phyloP scores from a whole-genome alignment of 2,797 vertebrate species.

The Brachymystax lenok region DNA sequence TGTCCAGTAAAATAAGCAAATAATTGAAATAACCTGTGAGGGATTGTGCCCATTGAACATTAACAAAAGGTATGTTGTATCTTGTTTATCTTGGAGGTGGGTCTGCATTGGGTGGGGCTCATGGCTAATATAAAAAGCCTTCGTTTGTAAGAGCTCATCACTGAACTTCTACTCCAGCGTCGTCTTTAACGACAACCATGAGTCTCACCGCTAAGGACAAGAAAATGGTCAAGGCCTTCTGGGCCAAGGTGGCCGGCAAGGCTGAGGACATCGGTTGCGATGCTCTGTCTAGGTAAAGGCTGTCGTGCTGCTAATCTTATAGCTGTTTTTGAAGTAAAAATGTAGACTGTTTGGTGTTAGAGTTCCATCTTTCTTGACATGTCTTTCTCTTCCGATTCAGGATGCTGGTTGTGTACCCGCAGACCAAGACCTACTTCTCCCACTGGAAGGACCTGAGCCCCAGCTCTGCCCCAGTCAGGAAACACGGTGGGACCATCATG shows the following conservation, averaged over 20 bases:
- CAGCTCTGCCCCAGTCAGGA: slow-evolving; percentile 66
- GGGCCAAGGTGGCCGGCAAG: slow-evolving; percentile 48
- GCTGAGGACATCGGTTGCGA: slow-evolving; percentile 58
- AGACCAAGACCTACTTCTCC: slow-evolving; percentile 87
- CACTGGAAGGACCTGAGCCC: slow-evolving; percentile 77
- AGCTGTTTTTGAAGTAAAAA: background rate
- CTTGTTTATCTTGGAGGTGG: background rate
- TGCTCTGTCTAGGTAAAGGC: slow-evolving; percentile 73
- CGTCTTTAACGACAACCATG: slow-evolving; percentile 49
- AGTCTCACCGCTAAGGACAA: slow-evolving; percentile 77
- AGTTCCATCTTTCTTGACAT: background rate
- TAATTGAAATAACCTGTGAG: too few relatives aligned
- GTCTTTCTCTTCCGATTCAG: slow-evolving; percentile 55
- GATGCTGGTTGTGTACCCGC: slow-evolving; percentile 73
- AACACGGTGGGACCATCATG: slow-evolving; percentile 73
- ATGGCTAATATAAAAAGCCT: slow-evolving; percentile 32
- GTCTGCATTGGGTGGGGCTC: slow-evolving; percentile 18
- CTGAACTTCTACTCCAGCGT: slow-evolving; percentile 11
- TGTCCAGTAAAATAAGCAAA: too few relatives aligned
- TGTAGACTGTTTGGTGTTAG: background rate
- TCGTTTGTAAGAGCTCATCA: background rate
- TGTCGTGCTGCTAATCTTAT: background rate
- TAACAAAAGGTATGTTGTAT: too few relatives aligned
- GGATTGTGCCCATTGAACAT: too few relatives aligned
- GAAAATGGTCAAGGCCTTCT: slow-evolving; percentile 59